Base-by-base conservation (phyloP, 2,113 vertebrate genomes). In the Crotalus tigris region DNA sequence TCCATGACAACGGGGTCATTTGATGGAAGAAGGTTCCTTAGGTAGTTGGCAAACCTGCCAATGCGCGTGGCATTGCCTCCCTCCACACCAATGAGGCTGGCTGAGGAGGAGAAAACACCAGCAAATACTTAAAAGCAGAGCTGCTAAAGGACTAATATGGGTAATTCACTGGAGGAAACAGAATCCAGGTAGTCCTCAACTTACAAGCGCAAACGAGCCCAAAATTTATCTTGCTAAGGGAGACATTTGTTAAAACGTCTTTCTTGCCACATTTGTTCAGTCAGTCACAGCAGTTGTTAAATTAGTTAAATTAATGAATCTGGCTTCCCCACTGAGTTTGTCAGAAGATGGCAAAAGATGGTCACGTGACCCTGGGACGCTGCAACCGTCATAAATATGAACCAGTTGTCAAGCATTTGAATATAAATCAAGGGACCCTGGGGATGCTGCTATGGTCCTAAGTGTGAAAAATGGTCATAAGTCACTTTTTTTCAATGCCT, bases 1-100 rank as follows among this genome's bases (percentile, higher is more conserved):
- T 99, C 99, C 99, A 99, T 99, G 24, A 99, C 99, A 55, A 99
- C 98, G 0, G 99, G 97, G 95, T 99, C 99, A 46, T 98, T 99
- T 94, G 99, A 99, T 24, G 99, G 99, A 87, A 99, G 98, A 87
- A 99, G 98, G 97, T 99, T 99, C 90, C 99, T 99, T 90, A 99
- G 97, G 95, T 99, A 99, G 97, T 99, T 99, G 93, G 99, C 99
- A 92, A 99, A 99, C 85, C 99, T 98, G 97, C 99, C 99, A 0
- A 99, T 99, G 29, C 99, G 98, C 92, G 99, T 99, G 97, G 99
- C 98, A 91, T 99, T 99, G 44, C 99, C 99, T 75, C 99, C 99
- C 96, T 99, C 99, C 0, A 99, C 99, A 54, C 99, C 99, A 0
- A 99, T 99, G 85, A 99, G 98, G 96, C 99, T 99, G 91, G 99